Percentiles rank a stretch among this genome's conserved stretches.
Conservation (phyloP, 2,797 vertebrate species). For the Danio aesculapii region DNA sequence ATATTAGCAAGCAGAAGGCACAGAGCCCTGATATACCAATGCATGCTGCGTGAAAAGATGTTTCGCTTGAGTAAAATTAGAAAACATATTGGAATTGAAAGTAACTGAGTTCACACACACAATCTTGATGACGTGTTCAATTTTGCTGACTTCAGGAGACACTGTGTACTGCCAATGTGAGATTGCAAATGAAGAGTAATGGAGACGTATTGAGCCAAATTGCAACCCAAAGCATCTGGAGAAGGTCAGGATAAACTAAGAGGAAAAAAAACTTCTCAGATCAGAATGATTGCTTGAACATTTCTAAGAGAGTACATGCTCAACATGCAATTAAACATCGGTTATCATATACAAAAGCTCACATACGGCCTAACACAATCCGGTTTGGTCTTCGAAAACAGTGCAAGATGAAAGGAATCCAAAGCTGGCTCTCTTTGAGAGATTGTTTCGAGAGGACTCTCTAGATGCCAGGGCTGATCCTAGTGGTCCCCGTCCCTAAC, state of each 20-base stretch:
- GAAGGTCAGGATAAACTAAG: background rate
- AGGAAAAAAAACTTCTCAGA: background rate
- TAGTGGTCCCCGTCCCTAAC: conserved; percentile 49
- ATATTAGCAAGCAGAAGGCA: conserved; percentile 29
- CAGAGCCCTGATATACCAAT: conserved; percentile 2
- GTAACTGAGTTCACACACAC: background rate
- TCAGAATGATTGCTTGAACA: background rate
- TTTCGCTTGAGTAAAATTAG: conserved; percentile 8
- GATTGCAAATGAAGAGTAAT: conserved; percentile 21
- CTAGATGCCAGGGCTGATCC: conserved; percentile 64
- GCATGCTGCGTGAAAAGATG: conserved; percentile 29
- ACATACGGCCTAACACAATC: conserved; percentile 64
- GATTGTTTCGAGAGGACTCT: conserved; percentile 54
- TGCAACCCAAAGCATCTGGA: conserved; percentile 11
- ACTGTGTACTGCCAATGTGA: background rate
- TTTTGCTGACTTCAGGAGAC: conserved; percentile 10
- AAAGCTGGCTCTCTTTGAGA: background rate
- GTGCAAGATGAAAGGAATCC: conserved; percentile 73
- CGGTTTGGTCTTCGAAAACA: conserved; percentile 73
- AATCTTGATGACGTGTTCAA: background rate
- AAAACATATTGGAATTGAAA: conserved; percentile 32
- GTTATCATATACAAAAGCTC: background rate
- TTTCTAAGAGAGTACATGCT: background rate
- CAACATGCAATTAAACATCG: background rate
- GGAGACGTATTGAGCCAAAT: background rate